phyloP scores from a whole-genome alignment of 2,797 vertebrate species.

The Argyrosomus regius region DNA sequence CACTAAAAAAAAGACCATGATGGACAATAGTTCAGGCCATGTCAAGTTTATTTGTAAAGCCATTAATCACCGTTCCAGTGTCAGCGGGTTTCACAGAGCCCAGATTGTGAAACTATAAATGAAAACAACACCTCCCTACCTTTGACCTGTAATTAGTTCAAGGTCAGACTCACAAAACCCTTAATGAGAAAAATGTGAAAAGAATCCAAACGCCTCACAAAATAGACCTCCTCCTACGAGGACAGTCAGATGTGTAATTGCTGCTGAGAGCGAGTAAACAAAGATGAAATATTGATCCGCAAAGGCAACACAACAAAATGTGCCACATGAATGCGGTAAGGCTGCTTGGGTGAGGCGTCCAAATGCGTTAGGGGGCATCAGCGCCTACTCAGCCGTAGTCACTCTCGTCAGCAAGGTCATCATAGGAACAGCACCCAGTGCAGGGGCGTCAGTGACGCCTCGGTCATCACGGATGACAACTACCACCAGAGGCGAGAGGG shows the following conservation, averaged over 20 bases:
- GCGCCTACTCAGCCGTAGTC: conserved; percentile 60
- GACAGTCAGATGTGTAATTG: conserved; percentile 27
- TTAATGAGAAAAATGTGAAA: conserved; percentile 37
- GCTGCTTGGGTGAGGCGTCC: conserved; percentile 45
- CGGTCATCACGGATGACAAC: conserved; percentile 66
- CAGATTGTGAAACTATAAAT: conserved; percentile 47
- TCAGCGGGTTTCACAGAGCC: conserved; percentile 50
- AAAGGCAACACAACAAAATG: conserved; percentile 40
- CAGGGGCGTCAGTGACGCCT: conserved; percentile 49
- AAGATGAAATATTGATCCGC: conserved; percentile 73
- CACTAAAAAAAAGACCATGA: conserved; percentile 49
- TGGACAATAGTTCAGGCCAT: conserved; percentile 65
- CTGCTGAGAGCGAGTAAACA: conserved; percentile 43
- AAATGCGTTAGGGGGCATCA: conserved; percentile 54
- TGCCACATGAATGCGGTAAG: conserved; percentile 42
- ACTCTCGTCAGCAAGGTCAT: conserved; percentile 74
- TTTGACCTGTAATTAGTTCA: conserved; percentile 62
- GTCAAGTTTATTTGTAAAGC: conserved; percentile 73
- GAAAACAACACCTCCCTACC: conserved; percentile 49
- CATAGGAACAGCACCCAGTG: conserved; percentile 32
- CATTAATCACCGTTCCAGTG: conserved; percentile 65
- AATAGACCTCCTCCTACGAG: conserved; percentile 20
- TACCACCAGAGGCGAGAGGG: conserved; percentile 54
- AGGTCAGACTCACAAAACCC: conserved; percentile 50
- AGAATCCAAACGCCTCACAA: neutral